A percentile compares a stretch with the other conserved stretches of the same genome.
Evolutionary conservation across 2,888 invertebrate genomes (phyloP).

Genomic region (Scelioninae gen. 2): DNA sequence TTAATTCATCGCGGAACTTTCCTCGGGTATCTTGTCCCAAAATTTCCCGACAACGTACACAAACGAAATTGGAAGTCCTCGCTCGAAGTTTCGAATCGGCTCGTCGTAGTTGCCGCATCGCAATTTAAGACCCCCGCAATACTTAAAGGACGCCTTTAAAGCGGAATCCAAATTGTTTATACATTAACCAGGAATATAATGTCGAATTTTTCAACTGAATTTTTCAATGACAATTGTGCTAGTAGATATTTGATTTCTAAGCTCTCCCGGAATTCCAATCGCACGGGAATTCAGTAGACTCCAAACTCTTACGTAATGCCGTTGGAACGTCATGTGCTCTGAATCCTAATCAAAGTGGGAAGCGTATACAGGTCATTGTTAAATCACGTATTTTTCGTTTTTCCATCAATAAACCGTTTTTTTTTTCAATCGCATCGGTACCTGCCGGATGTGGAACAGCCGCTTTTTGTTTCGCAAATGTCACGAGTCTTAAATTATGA

Average conservation of each 20-base stretch:
- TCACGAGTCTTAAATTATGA: not conserved
- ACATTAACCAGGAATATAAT: constrained; percentile 18
- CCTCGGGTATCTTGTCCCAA: not conserved
- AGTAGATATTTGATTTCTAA: constrained; percentile 56
- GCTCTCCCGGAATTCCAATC: constrained; percentile 57
- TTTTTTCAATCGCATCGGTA: constrained; percentile 32
- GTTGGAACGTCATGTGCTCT: constrained; percentile 51
- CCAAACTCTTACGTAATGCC: constrained; percentile 60
- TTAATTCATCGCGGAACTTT: not conserved
- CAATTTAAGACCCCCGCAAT: no score
- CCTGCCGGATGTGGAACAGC: not conserved
- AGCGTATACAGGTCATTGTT: constrained; percentile 53
- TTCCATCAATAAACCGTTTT: constrained; percentile 43
- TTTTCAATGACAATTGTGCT: constrained; percentile 50
- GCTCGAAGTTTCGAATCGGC: no score
- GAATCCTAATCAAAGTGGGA: constrained; percentile 61
- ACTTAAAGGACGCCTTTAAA: no score
- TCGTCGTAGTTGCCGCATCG: no score
- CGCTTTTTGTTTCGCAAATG: not conserved
- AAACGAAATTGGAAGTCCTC: no score
- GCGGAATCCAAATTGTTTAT: constrained; percentile 2
- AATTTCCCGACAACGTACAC: not conserved
- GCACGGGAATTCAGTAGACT: constrained; percentile 56
- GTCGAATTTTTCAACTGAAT: constrained; percentile 31
- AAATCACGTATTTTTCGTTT: constrained; percentile 54